These are phyloP conservation scores for Hirtodrosophila histrioides DNA, from an alignment of 2,888 invertebrate species.

Conservation along the genomic window DNA sequence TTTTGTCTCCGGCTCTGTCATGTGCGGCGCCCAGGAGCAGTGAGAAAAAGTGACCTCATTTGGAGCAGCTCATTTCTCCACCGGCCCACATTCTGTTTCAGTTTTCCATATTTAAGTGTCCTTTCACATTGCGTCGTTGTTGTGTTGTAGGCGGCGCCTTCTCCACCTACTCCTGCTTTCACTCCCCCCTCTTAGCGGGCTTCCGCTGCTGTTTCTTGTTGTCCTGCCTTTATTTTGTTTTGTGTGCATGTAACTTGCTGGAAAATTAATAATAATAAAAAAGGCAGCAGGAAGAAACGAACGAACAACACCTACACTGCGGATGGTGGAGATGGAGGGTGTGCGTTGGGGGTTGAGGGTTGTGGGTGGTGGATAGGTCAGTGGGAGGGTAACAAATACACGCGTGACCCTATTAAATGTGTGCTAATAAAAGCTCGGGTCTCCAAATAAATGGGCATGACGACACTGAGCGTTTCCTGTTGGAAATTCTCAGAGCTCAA, in stretches of 20 bases:
- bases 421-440: conserved; percentile 78
- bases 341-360: no score
- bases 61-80: conserved; percentile 55
- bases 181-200: conserved; percentile 24
- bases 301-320: conserved; percentile 64
- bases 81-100: conserved; percentile 33
- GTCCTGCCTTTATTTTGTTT: conserved; percentile 76
- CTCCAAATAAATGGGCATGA: conserved; percentile 68
- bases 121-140: conserved; percentile 68
- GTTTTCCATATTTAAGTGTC: conserved; percentile 77
- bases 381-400: conserved; percentile 64
- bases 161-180: not conserved
- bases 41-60: conserved; percentile 76
- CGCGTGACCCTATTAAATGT: conserved; percentile 80
- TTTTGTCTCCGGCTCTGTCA: not conserved
- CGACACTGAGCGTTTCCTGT: conserved; percentile 46
- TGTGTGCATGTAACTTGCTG: conserved; percentile 77
- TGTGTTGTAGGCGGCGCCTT: conserved; percentile 47
- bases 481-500: conserved; percentile 21
- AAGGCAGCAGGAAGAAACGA: conserved; percentile 42
- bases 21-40: conserved; percentile 9
- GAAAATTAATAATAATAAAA: conserved; percentile 81
- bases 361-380: conserved; percentile 14
- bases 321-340: not conserved
- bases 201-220: conserved; percentile 42